Evolutionary conservation across 2,888 invertebrate species (phyloP).

Genomic region (Metallyticus violacea): DNA sequence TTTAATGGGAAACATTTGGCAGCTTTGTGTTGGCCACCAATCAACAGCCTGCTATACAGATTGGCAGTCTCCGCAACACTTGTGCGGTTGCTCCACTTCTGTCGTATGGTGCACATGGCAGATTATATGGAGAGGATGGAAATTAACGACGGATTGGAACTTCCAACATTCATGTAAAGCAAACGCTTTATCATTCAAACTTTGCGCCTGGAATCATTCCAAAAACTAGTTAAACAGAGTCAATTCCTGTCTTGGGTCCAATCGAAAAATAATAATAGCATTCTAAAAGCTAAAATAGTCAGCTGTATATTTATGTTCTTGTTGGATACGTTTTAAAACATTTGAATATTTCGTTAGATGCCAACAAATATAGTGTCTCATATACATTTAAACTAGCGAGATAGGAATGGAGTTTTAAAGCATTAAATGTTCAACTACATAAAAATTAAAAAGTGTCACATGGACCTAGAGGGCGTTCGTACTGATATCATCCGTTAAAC

Average conservation of each 20-base stretch:
- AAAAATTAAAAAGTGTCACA: too few species aligned
- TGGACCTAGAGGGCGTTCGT: too few species aligned
- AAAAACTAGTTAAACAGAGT: neutral
- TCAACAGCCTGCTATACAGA: neutral
- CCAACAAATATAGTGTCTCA: too few species aligned
- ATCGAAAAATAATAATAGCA: neutral
- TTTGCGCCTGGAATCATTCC: neutral
- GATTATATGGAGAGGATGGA: too few species aligned
- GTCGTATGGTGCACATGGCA: too few species aligned
- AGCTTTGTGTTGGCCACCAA: neutral
- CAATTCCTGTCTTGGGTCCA: neutral
- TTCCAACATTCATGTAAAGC: neutral
- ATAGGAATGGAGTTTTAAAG: too few species aligned
- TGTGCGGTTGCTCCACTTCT: too few species aligned
- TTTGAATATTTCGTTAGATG: too few species aligned
- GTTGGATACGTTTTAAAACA: too few species aligned
- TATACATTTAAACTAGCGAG: too few species aligned
- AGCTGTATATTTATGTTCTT: neutral
- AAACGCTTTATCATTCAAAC: neutral
- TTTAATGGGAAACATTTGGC: neutral
- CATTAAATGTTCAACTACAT: too few species aligned
- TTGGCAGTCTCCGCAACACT: neutral
- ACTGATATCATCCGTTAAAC: too few species aligned
- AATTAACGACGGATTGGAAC: neutral
- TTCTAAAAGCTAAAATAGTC: neutral